Evolutionary conservation across 2,888 invertebrate genomes (phyloP), one percentile per base, ranked within the genome.

Genomic region (Drosophila ustulata): DNA sequence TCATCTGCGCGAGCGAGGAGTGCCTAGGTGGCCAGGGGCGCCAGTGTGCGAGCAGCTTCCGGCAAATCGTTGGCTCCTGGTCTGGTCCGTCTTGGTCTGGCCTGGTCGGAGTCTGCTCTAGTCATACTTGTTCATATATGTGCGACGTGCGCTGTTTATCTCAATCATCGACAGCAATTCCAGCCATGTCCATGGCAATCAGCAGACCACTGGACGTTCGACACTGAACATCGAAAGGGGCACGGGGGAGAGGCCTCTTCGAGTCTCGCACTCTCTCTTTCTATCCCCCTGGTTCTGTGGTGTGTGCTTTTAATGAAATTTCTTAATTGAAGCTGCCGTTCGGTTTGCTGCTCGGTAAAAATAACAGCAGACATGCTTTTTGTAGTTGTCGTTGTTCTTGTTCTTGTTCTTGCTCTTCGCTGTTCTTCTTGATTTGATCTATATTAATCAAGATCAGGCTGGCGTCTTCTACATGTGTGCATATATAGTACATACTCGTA

Each of bases 371-470:
- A 76, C 71, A 75, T 68, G 63, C 55, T 65, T 75, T 58, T 64
- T 51, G 45, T 25, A 37, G 39, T 55, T 47, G 53, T 53, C 66
- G 55, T 41, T 65, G 57, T 53, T 46, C 43, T 64, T 51, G 45
- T 25, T 46, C 45, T 55, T 47, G 53, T 53, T 68, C 53, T 41
- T 65, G 57, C 55, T 49, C 46, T 62, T 56, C 65, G 67, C 46
- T 65, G 64, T 62, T 67, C 37, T 49, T 71, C 64, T 55, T 72
- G 84, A 85, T 85, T 88, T 83, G 88, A 86, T 88, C 88, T 81
- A 86, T 82, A 85, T 88, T 88, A 85, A 85, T 85, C 86, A 85
- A 86, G 87, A 80, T 82, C 76, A 65, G 70, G 67, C 84, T 81
- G 74, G 69, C 71, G 71, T 78, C 70, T 66, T 52, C 37, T 56